Percentiles rank a stretch among this genome's conserved stretches.
Evolutionary conservation across 2,888 invertebrate species (phyloP).

Genomic region (Sphaerophoria rueppellii): DNA sequence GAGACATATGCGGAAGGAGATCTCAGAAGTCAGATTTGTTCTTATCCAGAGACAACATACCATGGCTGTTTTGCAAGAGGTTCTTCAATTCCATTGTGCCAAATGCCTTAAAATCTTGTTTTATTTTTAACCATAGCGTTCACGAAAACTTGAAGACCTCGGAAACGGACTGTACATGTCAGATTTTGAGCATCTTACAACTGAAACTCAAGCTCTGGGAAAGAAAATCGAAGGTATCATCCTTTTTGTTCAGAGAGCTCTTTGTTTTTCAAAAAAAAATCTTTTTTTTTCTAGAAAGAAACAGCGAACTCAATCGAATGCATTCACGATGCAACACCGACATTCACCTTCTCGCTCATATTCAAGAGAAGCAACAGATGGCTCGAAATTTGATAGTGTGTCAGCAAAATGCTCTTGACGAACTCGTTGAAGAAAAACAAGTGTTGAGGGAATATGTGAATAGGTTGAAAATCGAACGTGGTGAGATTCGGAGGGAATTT

Average conservation of each 20-base stretch:
- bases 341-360: slow-evolving; percentile 77
- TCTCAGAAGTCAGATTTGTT: slow-evolving; percentile 75
- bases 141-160: slow-evolving; percentile 76
- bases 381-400: slow-evolving; percentile 63
- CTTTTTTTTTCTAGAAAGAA: slow-evolving; percentile 76
- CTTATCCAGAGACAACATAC: slow-evolving; percentile 77
- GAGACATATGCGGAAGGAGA: slow-evolving; percentile 75
- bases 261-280: background rate
- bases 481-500: slow-evolving; percentile 72
- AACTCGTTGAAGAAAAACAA: slow-evolving; percentile 66
- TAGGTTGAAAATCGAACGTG: slow-evolving; percentile 75
- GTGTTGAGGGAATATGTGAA: slow-evolving; percentile 73
- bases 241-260: background rate
- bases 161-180: slow-evolving; percentile 77
- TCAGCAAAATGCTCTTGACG: slow-evolving; percentile 50
- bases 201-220: slow-evolving; percentile 76
- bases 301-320: slow-evolving; percentile 76
- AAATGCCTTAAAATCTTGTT: background rate
- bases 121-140: slow-evolving; percentile 74
- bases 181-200: slow-evolving; percentile 77
- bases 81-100: slow-evolving; percentile 42
- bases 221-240: slow-evolving; percentile 79
- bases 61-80: slow-evolving; percentile 74
- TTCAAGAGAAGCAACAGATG: slow-evolving; percentile 77
- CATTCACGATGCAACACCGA: slow-evolving; percentile 75